Evolutionary conservation across 2,888 invertebrate genomes (phyloP).

Genomic region (Seladonia tumulorum): DNA sequence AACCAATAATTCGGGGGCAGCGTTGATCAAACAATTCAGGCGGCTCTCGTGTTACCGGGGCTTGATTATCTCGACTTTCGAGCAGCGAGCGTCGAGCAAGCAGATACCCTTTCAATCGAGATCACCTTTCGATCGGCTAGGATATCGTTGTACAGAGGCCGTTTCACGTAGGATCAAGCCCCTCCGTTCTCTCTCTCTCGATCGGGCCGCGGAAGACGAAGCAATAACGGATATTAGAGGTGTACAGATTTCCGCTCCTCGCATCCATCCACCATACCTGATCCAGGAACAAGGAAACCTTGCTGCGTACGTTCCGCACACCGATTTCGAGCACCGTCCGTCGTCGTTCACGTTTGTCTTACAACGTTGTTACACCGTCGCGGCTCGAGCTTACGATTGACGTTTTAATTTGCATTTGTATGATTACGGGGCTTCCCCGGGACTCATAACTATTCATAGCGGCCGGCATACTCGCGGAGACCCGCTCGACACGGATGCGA

Average conservation of each 20-base stretch:
- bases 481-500: background rate
- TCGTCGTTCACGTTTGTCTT: background rate
- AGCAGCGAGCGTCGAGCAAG: constrained; percentile 40
- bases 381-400: background rate
- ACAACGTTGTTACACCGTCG: background rate
- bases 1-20: background rate
- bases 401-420: constrained; percentile 23
- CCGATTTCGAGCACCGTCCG: background rate
- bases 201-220: constrained; percentile 2
- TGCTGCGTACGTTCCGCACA: background rate
- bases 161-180: constrained; percentile 32
- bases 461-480: background rate
- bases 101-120: constrained; percentile 43
- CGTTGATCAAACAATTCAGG: constrained; percentile 56
- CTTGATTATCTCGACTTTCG: constrained; percentile 48
- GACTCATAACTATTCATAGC: constrained; percentile 28
- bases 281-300: background rate
- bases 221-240: constrained; percentile 52
- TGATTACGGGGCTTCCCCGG: background rate
- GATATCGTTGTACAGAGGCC: constrained; percentile 38
- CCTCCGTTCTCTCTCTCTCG: background rate
- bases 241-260: constrained; percentile 14
- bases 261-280: too few species aligned
- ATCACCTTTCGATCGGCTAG: constrained; percentile 48
- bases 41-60: constrained; percentile 46